These are phyloP conservation scores for Protomyctophum bolini DNA, from an alignment of 2,113 vertebrate genomes.

Conservation along the genomic window DNA sequence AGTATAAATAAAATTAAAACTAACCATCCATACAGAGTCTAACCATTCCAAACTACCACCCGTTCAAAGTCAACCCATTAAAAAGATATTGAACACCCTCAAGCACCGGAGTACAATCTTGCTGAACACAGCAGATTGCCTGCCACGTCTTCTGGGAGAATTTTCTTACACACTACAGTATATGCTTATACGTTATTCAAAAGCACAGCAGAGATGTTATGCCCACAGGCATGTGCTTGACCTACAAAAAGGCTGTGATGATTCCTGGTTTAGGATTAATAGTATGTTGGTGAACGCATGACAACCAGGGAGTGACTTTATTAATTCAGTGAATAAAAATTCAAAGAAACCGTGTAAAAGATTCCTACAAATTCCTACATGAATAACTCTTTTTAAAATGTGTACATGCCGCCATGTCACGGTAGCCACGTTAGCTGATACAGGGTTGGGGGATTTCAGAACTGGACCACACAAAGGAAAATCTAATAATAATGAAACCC, in stretches of 20 bases:
- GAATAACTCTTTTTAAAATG: neutral
- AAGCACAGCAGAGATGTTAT: conserved; percentile 56
- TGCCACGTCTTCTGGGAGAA: neutral
- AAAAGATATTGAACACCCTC: neutral
- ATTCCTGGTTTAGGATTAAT: conserved; percentile 47
- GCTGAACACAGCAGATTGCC: neutral
- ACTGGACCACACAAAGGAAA: conserved; percentile 1
- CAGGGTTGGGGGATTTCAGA: too few relatives aligned
- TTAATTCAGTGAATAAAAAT: conserved; percentile 28
- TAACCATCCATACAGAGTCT: neutral
- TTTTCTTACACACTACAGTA: conserved; percentile 1
- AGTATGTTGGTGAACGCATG: neutral
- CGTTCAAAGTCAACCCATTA: neutral
- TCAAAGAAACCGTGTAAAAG: neutral
- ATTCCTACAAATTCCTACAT: neutral
- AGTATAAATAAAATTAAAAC: too few relatives aligned
- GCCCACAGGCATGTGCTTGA: conserved; percentile 59
- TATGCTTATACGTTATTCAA: conserved; percentile 68
- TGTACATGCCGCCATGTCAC: conserved; percentile 41
- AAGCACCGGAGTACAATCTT: neutral
- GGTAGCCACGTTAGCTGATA: neutral
- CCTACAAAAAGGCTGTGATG: conserved; percentile 55
- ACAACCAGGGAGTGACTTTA: conserved; percentile 13
- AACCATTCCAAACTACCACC: neutral
- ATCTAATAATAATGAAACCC: neutral